These are phyloP conservation scores for Pseudococcus longispinus DNA, from an alignment of 2,888 invertebrate species.

Conservation along the genomic window DNA sequence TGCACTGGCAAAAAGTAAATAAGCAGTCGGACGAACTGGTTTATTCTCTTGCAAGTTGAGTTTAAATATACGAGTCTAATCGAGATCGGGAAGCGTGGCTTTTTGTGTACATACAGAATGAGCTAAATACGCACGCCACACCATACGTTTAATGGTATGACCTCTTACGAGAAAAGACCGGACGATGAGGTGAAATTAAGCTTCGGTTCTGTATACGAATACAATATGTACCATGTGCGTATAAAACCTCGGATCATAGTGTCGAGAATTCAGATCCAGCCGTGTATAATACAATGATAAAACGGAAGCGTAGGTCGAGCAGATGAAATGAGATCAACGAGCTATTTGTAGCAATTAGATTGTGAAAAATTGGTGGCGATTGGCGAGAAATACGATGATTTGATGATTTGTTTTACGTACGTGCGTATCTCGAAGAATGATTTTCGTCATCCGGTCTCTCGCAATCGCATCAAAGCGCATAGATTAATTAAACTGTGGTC, in stretches of 20 bases:
- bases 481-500: neutral
- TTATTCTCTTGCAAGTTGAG: neutral
- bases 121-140: neutral
- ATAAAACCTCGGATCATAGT: no score
- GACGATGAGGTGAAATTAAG: neutral
- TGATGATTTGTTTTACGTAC: neutral
- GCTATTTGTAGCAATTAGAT: slow-evolving; percentile 22
- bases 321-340: neutral
- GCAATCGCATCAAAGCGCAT: neutral
- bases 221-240: neutral
- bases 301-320: slow-evolving; percentile 37
- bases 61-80: neutral
- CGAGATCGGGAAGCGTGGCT: neutral
- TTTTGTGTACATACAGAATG: neutral
- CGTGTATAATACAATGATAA: neutral
- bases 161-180: neutral
- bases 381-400: neutral
- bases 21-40: neutral
- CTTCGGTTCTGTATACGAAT: neutral
- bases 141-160: neutral
- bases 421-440: neutral
- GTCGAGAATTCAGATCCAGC: neutral
- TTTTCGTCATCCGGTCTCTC: neutral
- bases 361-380: neutral
- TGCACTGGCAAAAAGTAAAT: neutral